Percentiles rank a stretch among this genome's conserved stretches.
Conservation (phyloP, 2,888 invertebrate species). For the Luperina testacea region DNA sequence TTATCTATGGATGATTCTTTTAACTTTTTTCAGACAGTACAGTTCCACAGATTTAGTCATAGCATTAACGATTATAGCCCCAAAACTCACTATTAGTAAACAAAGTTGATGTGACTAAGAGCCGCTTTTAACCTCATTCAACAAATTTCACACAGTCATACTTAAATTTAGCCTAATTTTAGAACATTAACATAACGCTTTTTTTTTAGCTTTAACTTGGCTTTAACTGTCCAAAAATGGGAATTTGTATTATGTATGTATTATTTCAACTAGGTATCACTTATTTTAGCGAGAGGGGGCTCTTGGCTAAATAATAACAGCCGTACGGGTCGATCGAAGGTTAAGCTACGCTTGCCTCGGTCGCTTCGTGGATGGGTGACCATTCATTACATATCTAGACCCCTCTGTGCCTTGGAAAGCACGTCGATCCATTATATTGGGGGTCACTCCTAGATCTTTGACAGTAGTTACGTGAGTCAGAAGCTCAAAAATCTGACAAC, state of each 20-base stretch:
- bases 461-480: not conserved
- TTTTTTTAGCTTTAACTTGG: not conserved
- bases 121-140: constrained; percentile 33
- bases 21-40: not conserved
- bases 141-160: constrained; percentile 4
- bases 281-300: not conserved
- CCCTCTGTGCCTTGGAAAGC: not conserved
- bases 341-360: not conserved
- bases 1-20: not conserved
- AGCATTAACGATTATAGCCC: constrained; percentile 13
- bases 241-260: no score
- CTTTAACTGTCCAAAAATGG: no score
- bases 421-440: not conserved
- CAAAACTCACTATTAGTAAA: constrained; percentile 49
- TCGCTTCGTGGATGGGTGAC: not conserved
- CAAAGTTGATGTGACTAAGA: constrained; percentile 42
- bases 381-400: not conserved
- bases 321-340: not conserved
- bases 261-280: not conserved
- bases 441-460: not conserved
- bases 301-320: not conserved
- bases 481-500: not conserved
- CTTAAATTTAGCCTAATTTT: constrained; percentile 19
- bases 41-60: constrained; percentile 1
- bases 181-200: not conserved